phyloP scores from a whole-genome alignment of 1,140 invertebrate species.

The Cepaea nemoralis region DNA sequence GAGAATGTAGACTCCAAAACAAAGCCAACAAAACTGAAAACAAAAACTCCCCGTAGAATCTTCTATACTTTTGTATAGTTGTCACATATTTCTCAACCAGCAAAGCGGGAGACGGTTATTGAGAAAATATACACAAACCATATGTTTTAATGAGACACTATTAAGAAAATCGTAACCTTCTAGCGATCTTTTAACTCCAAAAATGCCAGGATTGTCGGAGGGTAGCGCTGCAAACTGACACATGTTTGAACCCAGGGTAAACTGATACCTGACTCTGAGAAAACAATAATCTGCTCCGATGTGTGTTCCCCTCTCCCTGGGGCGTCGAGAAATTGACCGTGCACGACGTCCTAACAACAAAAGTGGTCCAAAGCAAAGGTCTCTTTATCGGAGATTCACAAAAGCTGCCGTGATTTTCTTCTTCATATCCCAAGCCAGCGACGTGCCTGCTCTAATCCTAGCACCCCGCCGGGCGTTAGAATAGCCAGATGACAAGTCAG shows the following conservation, averaged over 20 bases:
- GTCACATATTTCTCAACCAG: not conserved
- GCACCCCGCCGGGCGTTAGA: not conserved
- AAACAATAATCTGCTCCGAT: slow-evolving; percentile 4
- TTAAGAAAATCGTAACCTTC: not conserved
- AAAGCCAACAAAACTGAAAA: no score
- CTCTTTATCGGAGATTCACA: not conserved
- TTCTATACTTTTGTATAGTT: not conserved
- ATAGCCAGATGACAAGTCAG: not conserved
- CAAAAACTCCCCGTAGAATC: no score
- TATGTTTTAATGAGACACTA: not conserved
- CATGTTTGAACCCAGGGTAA: slow-evolving; percentile 1
- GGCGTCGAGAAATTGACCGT: slow-evolving; percentile 8
- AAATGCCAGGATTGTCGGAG: not conserved
- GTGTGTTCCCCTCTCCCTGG: slow-evolving; percentile 3
- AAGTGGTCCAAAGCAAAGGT: slow-evolving; percentile 17
- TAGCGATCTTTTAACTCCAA: not conserved
- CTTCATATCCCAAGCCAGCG: not conserved
- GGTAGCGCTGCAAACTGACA: slow-evolving; percentile 1
- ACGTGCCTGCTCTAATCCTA: slow-evolving; percentile 2
- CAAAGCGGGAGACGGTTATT: not conserved
- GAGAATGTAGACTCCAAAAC: no score
- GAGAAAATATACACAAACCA: not conserved
- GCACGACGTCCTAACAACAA: not conserved
- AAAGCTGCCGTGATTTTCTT: slow-evolving; percentile 4
- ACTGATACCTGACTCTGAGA: slow-evolving; percentile 5